Conservation (phyloP, 2,113 vertebrate species). For the Bufo gargarizans region DNA sequence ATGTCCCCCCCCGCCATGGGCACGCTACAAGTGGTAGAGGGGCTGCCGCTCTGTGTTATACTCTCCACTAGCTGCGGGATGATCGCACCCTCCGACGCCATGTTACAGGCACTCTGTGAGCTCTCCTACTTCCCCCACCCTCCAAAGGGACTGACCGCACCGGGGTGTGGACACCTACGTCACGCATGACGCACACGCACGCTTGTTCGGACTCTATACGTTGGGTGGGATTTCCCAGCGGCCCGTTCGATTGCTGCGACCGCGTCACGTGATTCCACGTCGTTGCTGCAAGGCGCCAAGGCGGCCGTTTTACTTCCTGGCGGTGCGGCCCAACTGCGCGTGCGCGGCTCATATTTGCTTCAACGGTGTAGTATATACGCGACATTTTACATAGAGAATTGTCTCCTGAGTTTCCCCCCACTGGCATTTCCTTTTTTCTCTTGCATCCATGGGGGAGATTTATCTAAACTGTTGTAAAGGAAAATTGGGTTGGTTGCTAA, state of each 20-base stretch:
- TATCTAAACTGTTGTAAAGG: too few species aligned
- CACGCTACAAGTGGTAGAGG: conserved; percentile 59
- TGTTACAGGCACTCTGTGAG: conserved; percentile 62
- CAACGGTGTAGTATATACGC: too few species aligned
- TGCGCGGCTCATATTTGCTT: too few species aligned
- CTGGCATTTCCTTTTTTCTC: too few species aligned
- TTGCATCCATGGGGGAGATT: too few species aligned
- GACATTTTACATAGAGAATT: too few species aligned
- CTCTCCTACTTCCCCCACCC: conserved; percentile 33
- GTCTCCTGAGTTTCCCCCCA: too few species aligned
- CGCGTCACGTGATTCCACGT: neutral
- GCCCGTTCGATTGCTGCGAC: neutral
- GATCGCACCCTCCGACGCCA: conserved; percentile 67
- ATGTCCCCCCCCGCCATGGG: conserved; percentile 70
- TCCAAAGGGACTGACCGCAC: conserved; percentile 10
- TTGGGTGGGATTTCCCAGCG: neutral
- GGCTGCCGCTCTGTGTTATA: conserved; percentile 65
- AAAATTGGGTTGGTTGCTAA: too few species aligned
- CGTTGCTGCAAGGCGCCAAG: neutral
- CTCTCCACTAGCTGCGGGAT: conserved; percentile 68
- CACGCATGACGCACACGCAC: neutral
- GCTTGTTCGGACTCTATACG: neutral
- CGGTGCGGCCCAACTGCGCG: neutral
- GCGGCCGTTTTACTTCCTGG: conserved; percentile 28
- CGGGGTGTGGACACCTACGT: conserved; percentile 32